Evolutionary conservation across 2,113 vertebrate species (phyloP).

Genomic region (Nesoenas mayeri): DNA sequence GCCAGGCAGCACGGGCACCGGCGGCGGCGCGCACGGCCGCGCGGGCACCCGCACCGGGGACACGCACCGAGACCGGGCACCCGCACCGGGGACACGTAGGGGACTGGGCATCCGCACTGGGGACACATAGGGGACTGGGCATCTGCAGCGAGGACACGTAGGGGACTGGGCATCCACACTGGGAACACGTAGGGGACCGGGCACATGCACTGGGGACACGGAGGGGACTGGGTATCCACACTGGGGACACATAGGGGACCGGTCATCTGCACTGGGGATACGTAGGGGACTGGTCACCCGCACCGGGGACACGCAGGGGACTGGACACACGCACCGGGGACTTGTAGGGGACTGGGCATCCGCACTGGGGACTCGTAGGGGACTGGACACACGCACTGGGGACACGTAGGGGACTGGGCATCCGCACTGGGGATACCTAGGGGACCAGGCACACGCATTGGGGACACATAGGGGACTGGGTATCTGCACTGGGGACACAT

Average conservation of each 20-base stretch:
- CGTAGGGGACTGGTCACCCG: background rate
- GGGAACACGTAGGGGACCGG: background rate
- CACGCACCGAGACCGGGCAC: too few relatives aligned
- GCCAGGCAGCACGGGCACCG: too few relatives aligned
- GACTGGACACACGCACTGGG: background rate
- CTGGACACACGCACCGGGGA: background rate
- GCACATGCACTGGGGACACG: background rate
- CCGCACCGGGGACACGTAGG: background rate
- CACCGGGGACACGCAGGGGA: too few relatives aligned
- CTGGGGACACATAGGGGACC: background rate
- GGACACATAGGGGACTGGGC: background rate
- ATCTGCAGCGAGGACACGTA: background rate
- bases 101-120: background rate
- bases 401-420: background rate
- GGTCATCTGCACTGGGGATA: background rate
- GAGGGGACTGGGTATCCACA: background rate
- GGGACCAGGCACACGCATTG: background rate
- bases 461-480: background rate
- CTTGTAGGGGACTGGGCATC: background rate
- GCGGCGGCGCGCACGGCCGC: too few relatives aligned
- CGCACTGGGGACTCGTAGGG: background rate
- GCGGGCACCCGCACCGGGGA: too few relatives aligned
- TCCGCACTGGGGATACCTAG: background rate
- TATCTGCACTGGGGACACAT: background rate
- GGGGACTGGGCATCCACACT: background rate